Conservation (phyloP, 2,113 vertebrate species). For the Xyrauchen texanus region DNA sequence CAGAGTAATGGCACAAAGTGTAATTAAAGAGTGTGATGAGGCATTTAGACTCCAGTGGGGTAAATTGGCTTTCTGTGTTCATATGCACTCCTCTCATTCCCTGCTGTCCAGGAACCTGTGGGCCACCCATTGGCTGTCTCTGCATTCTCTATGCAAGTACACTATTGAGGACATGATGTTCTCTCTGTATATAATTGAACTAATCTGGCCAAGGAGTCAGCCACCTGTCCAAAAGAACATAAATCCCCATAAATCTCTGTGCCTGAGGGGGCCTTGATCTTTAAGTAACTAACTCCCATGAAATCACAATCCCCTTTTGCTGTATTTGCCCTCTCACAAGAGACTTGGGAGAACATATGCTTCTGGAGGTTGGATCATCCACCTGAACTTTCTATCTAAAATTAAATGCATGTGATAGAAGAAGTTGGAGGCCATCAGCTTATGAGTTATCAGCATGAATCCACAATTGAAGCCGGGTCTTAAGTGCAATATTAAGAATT, state of each 20-base stretch:
- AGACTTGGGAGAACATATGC: not conserved
- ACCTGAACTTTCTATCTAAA: conserved; percentile 48
- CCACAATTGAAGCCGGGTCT: not conserved
- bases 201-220: conserved; percentile 2
- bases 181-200: conserved; percentile 18
- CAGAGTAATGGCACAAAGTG: conserved; percentile 38
- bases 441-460: conserved; percentile 22
- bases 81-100: conserved; percentile 4
- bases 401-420: conserved; percentile 32
- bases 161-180: conserved; percentile 13
- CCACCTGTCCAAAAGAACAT: conserved; percentile 25
- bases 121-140: conserved; percentile 14
- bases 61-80: conserved; percentile 28
- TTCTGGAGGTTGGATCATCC: conserved; percentile 12
- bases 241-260: not conserved
- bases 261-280: conserved; percentile 13
- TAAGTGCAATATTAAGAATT: conserved; percentile 8
- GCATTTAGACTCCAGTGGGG: conserved; percentile 29
- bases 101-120: conserved; percentile 34
- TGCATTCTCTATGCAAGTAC: conserved; percentile 20
- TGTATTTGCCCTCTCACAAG: not conserved
- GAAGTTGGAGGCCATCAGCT: conserved; percentile 21
- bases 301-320: conserved; percentile 13
- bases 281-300: conserved; percentile 40
- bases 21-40: conserved; percentile 48